These are phyloP conservation scores for Ammospiza nelsoni DNA, from an alignment of 2,113 vertebrate genomes.

Conservation along the genomic window DNA sequence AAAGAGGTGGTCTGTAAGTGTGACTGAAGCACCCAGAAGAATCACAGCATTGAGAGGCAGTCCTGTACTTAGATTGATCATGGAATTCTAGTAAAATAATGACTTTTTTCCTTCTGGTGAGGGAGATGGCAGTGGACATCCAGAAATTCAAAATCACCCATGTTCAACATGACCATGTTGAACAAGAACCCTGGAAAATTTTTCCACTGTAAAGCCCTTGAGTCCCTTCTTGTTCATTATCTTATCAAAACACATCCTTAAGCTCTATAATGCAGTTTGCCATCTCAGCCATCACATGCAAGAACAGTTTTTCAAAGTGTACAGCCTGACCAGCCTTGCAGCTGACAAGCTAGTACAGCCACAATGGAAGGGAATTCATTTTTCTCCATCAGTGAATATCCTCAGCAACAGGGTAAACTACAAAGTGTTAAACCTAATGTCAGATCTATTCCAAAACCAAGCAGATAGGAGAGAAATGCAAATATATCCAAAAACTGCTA, in stretches of 20 bases:
- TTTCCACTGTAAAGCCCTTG: background rate
- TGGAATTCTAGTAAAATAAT: background rate
- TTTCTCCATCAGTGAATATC: background rate
- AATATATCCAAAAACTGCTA: background rate
- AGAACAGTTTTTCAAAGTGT: background rate
- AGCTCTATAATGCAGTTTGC: background rate
- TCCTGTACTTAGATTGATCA: background rate
- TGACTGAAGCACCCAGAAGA: background rate
- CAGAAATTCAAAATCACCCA: background rate
- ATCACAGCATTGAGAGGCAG: background rate
- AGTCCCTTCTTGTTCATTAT: background rate
- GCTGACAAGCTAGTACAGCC: background rate
- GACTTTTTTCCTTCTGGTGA: background rate
- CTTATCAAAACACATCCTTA: background rate
- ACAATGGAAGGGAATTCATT: background rate
- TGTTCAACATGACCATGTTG: background rate
- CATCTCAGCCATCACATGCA: background rate
- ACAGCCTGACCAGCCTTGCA: background rate
- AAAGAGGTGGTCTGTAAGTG: background rate
- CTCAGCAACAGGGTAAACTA: background rate
- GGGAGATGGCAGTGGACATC: background rate
- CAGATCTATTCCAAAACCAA: background rate
- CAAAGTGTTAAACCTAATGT: background rate
- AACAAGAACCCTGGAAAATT: background rate
- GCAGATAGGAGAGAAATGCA: background rate